Evolutionary conservation across 2,797 vertebrate species (phyloP).

Genomic region (Botia kubotai): DNA sequence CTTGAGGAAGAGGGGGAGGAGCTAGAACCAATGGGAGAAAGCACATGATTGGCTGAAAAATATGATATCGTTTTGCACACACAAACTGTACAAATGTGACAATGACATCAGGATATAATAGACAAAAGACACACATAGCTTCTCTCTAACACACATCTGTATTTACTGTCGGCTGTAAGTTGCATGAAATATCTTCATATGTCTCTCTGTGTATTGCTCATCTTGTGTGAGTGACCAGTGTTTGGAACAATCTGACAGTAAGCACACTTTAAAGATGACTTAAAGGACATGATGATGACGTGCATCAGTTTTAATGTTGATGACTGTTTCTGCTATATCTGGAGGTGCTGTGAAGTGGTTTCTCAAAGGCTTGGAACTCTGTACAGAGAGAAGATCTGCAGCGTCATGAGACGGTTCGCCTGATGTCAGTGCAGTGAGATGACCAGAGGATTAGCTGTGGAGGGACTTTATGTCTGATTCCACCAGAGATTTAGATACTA

Average conservation of each 20-base stretch:
- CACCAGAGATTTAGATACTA: constrained; percentile 17
- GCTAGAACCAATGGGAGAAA: constrained; percentile 67
- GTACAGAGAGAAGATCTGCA: constrained; percentile 14
- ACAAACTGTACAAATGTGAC: constrained; percentile 60
- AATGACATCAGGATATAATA: constrained; percentile 55
- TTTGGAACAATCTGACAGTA: constrained; percentile 54
- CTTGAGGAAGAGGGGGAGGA: constrained; percentile 83
- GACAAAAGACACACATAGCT: constrained; percentile 46
- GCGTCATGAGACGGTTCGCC: constrained; percentile 1
- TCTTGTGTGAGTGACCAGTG: constrained; percentile 65
- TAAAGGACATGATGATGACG: constrained; percentile 35
- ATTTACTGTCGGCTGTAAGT: constrained; percentile 67
- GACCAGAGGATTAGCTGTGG: neutral
- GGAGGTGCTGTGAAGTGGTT: constrained; percentile 52
- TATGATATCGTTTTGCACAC: constrained; percentile 54
- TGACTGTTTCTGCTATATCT: constrained; percentile 46
- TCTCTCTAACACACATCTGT: constrained; percentile 59
- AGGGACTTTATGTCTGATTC: constrained; percentile 10
- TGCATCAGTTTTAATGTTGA: constrained; percentile 48
- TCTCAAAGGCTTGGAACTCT: constrained; percentile 41
- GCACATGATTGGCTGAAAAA: constrained; percentile 75
- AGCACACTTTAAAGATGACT: constrained; percentile 55
- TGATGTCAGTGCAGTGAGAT: neutral
- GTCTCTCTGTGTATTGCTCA: constrained; percentile 66
- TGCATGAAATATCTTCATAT: constrained; percentile 68